phyloP scores from a whole-genome alignment of 2,888 invertebrate genomes.

The Caenorhabditis uteleia region DNA sequence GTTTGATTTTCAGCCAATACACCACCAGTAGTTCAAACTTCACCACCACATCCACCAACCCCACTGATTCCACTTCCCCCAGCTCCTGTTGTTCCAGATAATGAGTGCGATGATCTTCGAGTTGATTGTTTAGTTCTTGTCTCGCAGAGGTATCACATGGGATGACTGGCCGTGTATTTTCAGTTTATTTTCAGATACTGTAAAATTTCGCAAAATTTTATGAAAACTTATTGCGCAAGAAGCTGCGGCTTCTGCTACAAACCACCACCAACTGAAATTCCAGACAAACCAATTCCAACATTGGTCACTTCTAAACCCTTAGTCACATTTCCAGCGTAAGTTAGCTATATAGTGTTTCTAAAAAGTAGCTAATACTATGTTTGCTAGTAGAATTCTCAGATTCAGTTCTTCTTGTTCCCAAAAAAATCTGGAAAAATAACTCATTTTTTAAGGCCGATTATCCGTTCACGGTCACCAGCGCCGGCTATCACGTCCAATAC shows the following conservation, averaged over 20 bases:
- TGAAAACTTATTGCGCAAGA: constrained; percentile 61
- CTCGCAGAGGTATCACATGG: constrained; percentile 33
- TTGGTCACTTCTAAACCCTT: constrained; percentile 54
- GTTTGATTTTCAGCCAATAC: constrained; percentile 34
- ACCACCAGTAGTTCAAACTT: constrained; percentile 10
- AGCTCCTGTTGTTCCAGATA: constrained; percentile 20
- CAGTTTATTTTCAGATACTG: constrained; percentile 40
- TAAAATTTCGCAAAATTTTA: constrained; percentile 56
- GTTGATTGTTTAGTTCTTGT: constrained; percentile 61
- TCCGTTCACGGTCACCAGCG: constrained; percentile 42
- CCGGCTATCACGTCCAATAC: constrained; percentile 22
- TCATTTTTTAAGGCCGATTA: constrained; percentile 23
- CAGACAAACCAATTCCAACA: constrained; percentile 46
- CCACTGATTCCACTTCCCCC: constrained; percentile 33
- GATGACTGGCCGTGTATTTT: neutral
- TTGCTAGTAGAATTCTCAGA: neutral
- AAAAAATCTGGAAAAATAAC: neutral
- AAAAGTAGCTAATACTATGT: too few species aligned
- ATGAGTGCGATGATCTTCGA: constrained; percentile 65
- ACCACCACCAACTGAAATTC: constrained; percentile 60
- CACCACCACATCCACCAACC: constrained; percentile 27
- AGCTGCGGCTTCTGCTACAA: constrained; percentile 67
- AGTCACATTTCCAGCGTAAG: constrained; percentile 53
- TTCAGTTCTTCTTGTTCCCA: neutral
- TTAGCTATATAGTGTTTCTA: constrained; percentile 3